Evolutionary conservation across 2,888 invertebrate genomes (phyloP).

Genomic region (Heteromyza rotundicornis): DNA sequence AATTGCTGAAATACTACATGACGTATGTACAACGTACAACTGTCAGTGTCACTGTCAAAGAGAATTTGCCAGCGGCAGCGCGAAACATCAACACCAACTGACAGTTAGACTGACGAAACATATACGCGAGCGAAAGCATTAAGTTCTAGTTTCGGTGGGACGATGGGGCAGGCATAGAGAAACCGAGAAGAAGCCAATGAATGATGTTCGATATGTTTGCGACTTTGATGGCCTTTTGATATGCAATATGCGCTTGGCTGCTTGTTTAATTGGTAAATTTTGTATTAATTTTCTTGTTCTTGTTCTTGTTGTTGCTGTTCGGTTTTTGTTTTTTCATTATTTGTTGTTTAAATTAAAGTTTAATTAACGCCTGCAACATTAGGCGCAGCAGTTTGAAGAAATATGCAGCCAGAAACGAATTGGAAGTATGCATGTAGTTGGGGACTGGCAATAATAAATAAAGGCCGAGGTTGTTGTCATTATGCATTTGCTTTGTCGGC

Average conservation of each 20-base stretch:
- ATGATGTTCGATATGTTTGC: no score
- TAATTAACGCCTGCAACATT: conserved; percentile 17
- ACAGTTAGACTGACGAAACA: no score
- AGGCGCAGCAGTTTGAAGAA: neutral
- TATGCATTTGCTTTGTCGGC: neutral
- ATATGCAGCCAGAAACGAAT: neutral
- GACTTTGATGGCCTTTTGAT: conserved; percentile 14
- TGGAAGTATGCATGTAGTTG: neutral
- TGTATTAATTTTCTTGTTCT: neutral
- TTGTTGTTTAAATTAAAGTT: neutral
- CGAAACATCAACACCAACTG: conserved; percentile 10
- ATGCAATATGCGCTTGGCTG: conserved; percentile 12
- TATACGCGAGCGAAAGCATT: neutral
- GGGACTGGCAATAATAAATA: neutral
- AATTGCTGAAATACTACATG: neutral
- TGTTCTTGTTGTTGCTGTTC: neutral
- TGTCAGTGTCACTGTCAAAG: conserved; percentile 20
- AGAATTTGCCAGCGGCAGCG: conserved; percentile 16
- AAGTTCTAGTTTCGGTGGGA: neutral
- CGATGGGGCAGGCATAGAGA: neutral
- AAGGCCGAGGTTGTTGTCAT: neutral
- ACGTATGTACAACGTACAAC: conserved; percentile 5
- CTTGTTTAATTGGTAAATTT: conserved; percentile 12
- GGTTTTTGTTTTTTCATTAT: neutral
- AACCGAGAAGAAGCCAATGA: neutral